Evolutionary conservation across 2,113 vertebrate genomes (phyloP), one percentile per base, ranked within the genome.

Genomic region (Peromyscus polionotus): DNA sequence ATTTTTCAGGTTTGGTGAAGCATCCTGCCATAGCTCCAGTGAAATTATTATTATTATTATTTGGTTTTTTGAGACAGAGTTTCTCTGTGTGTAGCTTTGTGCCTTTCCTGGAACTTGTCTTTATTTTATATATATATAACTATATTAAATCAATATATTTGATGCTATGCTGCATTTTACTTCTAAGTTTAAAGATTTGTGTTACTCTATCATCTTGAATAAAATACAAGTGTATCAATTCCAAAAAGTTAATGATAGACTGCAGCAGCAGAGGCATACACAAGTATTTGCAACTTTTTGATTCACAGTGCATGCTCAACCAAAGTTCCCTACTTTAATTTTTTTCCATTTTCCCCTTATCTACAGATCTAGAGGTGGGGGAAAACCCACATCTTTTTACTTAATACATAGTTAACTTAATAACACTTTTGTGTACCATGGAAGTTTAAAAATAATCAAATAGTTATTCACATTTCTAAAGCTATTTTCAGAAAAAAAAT

Each of bases 401-500:
- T 85, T 24, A 79, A 5, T 14, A 59, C 20, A 9, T 22, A 72
- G 28, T 80, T 59, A 51, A 61, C 11, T 61, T 83, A 70, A 51
- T 20, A 61, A 48, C 28, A 42, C 61, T 79, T 61, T 96, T 61
- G 24, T 45, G 7, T 33, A n/a, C 42, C 16, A 54, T 79, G 17
- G 36, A 54, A 16, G 5, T 63, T 93, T n/a, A 76, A 81, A 76
- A 83, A 20, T n/a, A 91, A 81, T 59, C 85, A 73, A 76, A 84
- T 72, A 73, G 45, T 39, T 28, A 94, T 24, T 6, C 8, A 87
- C 1, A 28, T 57, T 24, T 85, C 28, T 4, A 91, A 95, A 14
- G 10, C 13, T 94, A 20, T 88, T 85, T 97, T 86, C 45, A 95
- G 31, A 48, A 95, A 72, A 72, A 51, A 45, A 48, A 67, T 48